Evolutionary conservation across 2,113 vertebrate species (phyloP), one percentile per base, ranked within the genome.

Genomic region (Panurus biarmicus): DNA sequence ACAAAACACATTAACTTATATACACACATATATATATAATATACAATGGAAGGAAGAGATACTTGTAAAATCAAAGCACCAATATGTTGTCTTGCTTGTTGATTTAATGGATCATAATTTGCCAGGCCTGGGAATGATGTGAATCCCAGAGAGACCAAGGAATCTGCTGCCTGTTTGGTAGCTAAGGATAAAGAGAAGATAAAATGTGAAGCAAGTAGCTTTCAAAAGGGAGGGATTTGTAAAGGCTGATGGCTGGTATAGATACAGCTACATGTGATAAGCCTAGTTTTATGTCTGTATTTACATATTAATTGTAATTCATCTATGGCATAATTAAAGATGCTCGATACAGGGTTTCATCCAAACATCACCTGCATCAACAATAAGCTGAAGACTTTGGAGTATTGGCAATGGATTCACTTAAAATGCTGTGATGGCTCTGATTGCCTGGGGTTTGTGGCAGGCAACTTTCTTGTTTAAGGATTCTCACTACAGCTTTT

Each of bases 271-370:
- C 81, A 86, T 77, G 69, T 71, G 84, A 95, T 96, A 97, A 97
- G 87, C 53, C 73, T 67, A 70, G 77, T 87, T 96, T 96, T 96
- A 94, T 93, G 87, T 94, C 96, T 96, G 77, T 94, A 94, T 97
- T 98, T 97, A 96, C 95, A 97, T 96, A 97, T 94, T 97, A 98
- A 97, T 97, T 97, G 93, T 96, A 96, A 97, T 96, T 96, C 73
- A 96, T 94, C 93, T 73, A 77, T 82, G 57, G 87, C 71, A 93
- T 96, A 97, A 97, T 97, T 98, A 97, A 78, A 85, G 88, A 96
- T 62, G 57, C 67, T 97, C 44, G 62, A 64, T 70, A 71, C 73
- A 89, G 76, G 72, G 87, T 77, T 97, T 92, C 78, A 90, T 89
- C 70, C 95, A 95, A 96, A 94, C 91, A 97, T 91, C 86, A 87